A percentile compares a stretch with the other conserved stretches of the same genome.
phyloP scores from a whole-genome alignment of 2,797 vertebrate species.

The Somateria mollissima region DNA sequence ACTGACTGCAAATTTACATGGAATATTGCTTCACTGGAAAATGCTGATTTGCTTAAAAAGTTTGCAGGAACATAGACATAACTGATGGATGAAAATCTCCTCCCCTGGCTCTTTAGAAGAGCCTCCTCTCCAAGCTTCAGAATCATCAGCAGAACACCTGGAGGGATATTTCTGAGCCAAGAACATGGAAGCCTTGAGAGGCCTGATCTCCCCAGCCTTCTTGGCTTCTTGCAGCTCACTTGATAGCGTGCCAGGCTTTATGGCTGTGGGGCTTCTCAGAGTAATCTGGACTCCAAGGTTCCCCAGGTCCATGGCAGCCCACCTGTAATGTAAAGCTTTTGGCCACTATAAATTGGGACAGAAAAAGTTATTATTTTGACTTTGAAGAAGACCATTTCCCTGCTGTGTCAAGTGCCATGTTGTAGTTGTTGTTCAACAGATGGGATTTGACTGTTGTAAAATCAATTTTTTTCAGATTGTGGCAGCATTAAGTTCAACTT shows the following conservation, averaged over 20 bases:
- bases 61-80: neutral
- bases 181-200: neutral
- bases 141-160: neutral
- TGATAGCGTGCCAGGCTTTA: neutral
- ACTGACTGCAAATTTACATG: neutral
- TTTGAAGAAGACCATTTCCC: neutral
- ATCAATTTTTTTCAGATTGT: neutral
- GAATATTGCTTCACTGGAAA: neutral
- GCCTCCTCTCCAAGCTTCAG: neutral
- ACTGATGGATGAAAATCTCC: neutral
- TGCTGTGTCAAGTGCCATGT: neutral
- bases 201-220: neutral
- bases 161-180: slow-evolving; percentile 1
- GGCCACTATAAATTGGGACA: neutral
- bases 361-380: neutral
- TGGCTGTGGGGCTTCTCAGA: neutral
- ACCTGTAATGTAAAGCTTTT: neutral
- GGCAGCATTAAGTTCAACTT: neutral
- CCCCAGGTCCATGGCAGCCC: neutral
- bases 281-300: neutral
- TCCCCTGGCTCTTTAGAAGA: neutral
- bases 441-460: neutral
- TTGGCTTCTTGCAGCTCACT: neutral
- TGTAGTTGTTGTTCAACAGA: neutral
- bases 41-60: neutral